These are phyloP conservation scores for Tupiocoris notatus DNA, from an alignment of 2,888 invertebrate species.

Conservation along the genomic window DNA sequence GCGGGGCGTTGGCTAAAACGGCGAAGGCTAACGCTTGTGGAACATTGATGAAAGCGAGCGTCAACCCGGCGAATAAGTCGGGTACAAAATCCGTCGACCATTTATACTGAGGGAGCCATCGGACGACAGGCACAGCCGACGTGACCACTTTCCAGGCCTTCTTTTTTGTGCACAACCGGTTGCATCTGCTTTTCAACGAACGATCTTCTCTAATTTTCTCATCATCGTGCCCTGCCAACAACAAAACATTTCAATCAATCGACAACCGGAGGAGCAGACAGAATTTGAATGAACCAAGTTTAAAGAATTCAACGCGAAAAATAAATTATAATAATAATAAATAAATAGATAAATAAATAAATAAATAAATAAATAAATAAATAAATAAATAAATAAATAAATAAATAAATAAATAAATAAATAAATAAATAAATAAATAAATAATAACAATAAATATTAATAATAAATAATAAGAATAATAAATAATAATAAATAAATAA, in stretches of 20 bases:
- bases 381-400: too few species aligned
- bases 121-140: conserved; percentile 59
- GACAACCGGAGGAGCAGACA: too few species aligned
- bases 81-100: conserved; percentile 63
- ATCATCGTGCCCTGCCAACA: background rate
- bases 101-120: conserved; percentile 67
- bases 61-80: conserved; percentile 78
- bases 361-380: too few species aligned
- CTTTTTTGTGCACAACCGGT: conserved; percentile 4
- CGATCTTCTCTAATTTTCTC: background rate
- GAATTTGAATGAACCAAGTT: too few species aligned
- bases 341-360: too few species aligned
- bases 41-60: conserved; percentile 84
- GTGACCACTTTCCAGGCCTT: background rate
- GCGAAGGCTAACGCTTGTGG: conserved; percentile 66
- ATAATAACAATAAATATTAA: too few species aligned
- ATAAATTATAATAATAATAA: too few species aligned
- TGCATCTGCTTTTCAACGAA: background rate
- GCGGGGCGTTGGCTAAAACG: conserved; percentile 44
- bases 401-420: too few species aligned
- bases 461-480: too few species aligned
- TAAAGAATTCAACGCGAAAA: too few species aligned
- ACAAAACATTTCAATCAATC: background rate
- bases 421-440: too few species aligned
- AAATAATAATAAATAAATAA: too few species aligned